A percentile compares a stretch with the other conserved stretches of the same genome.
Conservation (phyloP, 2,797 vertebrate species). For the Myiotriccus ornatus region DNA sequence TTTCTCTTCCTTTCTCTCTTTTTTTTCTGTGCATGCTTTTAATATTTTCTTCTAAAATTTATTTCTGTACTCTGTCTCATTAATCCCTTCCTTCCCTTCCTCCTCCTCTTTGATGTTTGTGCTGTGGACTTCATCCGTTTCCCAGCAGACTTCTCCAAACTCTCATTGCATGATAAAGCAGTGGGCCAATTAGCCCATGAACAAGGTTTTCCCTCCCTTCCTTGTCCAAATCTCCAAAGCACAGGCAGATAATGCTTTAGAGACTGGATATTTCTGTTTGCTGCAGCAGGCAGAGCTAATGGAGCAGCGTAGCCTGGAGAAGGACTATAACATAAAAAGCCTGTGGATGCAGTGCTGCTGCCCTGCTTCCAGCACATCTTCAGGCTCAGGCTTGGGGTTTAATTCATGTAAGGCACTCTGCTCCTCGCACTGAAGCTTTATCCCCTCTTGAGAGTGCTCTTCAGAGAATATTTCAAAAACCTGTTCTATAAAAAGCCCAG, state of each 20-base stretch:
- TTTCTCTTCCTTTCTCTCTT: background rate
- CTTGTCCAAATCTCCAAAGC: background rate
- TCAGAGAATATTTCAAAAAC: background rate
- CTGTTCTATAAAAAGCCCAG: constrained; percentile 10
- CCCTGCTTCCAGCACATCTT: background rate
- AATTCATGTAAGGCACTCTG: background rate
- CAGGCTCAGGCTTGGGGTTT: background rate
- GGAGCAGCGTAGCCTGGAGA: background rate
- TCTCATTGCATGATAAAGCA: constrained; percentile 41
- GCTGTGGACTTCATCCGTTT: constrained; percentile 16
- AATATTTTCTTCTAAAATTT: constrained; percentile 17
- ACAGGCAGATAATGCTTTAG: background rate
- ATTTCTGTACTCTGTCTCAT: constrained; percentile 1
- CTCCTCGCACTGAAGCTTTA: background rate
- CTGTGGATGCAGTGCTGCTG: background rate
- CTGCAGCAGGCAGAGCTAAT: background rate
- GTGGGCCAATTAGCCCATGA: constrained; percentile 33
- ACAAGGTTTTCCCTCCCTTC: background rate
- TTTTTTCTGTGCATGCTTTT: background rate
- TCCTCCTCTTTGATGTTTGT: constrained; percentile 53
- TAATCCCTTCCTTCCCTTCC: constrained; percentile 20
- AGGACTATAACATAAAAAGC: background rate
- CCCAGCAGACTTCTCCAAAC: constrained; percentile 24
- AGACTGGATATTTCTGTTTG: background rate
- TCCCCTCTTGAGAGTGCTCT: constrained; percentile 3